phyloP scores from a whole-genome alignment of 1,140 invertebrate species.

The Apis laboriosa region DNA sequence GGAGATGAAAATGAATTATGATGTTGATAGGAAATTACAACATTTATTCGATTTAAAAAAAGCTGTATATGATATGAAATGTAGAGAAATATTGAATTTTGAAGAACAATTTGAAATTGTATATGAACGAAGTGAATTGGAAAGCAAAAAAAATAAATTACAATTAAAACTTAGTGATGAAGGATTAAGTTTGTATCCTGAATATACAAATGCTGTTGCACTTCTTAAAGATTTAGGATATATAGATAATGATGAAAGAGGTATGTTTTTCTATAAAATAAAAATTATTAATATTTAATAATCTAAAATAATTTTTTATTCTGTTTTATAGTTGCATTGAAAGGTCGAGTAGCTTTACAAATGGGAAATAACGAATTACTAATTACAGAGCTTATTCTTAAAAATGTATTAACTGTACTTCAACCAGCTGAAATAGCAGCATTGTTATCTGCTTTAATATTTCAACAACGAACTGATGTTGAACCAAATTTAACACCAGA shows the following conservation, averaged over 20 bases:
- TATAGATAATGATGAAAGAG: conserved; percentile 87
- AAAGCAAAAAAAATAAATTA: conserved; percentile 87
- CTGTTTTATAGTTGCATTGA: conserved; percentile 86
- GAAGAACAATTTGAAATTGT: conserved; percentile 88
- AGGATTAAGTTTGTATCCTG: conserved; percentile 92
- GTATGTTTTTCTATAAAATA: conserved; percentile 74
- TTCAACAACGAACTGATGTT: conserved; percentile 88
- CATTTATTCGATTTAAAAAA: conserved; percentile 60
- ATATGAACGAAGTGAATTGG: conserved; percentile 87
- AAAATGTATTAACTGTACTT: conserved; percentile 93
- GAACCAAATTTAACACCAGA: conserved; percentile 51
- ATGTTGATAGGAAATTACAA: conserved; percentile 42
- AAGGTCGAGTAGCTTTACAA: conserved; percentile 97
- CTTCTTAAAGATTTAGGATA: conserved; percentile 91
- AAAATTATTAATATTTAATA: neutral
- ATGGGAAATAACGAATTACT: conserved; percentile 97
- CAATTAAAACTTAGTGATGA: conserved; percentile 91
- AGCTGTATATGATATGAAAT: conserved; percentile 68
- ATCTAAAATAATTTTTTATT: conserved; percentile 16
- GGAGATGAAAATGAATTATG: conserved; percentile 25
- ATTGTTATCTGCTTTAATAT: conserved; percentile 94
- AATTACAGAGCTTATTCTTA: conserved; percentile 97
- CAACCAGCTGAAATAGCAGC: conserved; percentile 96
- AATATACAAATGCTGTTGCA: conserved; percentile 91
- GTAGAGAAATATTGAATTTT: conserved; percentile 82